Conservation (phyloP, 1,140 invertebrate species). For the Mercenaria mercenaria region DNA sequence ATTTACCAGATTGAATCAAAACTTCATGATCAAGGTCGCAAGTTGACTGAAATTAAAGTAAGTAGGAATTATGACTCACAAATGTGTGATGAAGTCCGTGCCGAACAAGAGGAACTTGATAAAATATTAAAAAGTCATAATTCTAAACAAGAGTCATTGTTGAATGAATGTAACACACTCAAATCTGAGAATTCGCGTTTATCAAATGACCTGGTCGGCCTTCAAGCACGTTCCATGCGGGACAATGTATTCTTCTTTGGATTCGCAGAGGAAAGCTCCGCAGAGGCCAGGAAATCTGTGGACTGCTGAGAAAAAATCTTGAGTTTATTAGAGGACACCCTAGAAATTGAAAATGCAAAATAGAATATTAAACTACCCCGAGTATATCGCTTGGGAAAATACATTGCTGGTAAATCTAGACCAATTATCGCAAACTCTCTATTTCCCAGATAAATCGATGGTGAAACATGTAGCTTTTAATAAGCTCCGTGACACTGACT, state of each 20-base stretch:
- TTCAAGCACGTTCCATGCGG: constrained; percentile 15
- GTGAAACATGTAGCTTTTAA: too few species aligned
- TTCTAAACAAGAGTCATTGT: too few species aligned
- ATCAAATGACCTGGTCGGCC: background rate
- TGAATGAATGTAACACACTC: too few species aligned
- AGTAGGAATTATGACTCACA: constrained; percentile 13
- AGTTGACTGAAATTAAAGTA: background rate
- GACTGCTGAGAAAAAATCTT: background rate
- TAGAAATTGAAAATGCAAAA: background rate
- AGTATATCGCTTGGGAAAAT: background rate
- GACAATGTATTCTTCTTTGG: constrained; percentile 33
- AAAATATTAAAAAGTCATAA: too few species aligned
- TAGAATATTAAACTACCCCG: background rate
- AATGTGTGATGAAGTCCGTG: constrained; percentile 29
- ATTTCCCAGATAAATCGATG: too few species aligned
- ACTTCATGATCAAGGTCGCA: too few species aligned
- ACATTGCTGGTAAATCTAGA: too few species aligned
- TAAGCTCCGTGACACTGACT: too few species aligned
- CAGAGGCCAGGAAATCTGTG: background rate
- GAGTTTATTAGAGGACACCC: background rate
- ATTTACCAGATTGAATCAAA: too few species aligned
- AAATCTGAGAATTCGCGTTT: too few species aligned
- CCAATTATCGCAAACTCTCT: too few species aligned
- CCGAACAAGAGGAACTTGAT: too few species aligned
- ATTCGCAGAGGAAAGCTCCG: background rate